A percentile compares a stretch with the other conserved stretches of the same genome.
Evolutionary conservation across 2,113 vertebrate species (phyloP).

Genomic region (Forbesichthys agassizii): DNA sequence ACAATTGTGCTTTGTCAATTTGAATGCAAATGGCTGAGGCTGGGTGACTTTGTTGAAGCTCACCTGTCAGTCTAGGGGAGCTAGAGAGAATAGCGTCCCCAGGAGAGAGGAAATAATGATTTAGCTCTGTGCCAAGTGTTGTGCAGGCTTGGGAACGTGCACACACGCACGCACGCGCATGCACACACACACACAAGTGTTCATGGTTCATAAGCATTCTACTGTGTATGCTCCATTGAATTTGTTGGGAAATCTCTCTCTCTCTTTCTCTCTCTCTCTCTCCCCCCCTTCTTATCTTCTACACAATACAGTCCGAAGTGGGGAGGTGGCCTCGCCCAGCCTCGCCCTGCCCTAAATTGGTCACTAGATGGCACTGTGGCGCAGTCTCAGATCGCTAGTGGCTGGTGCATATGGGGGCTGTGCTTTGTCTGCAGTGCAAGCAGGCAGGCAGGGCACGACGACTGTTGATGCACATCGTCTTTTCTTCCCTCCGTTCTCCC

Average conservation of each 20-base stretch:
- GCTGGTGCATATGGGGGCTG: constrained; percentile 25
- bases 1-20: constrained; percentile 28
- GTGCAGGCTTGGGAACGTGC: background rate
- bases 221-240: background rate
- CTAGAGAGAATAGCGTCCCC: constrained; percentile 39
- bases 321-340: constrained; percentile 15
- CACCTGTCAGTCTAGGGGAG: constrained; percentile 52
- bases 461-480: constrained; percentile 62
- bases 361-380: constrained; percentile 76
- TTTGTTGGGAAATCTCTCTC: background rate
- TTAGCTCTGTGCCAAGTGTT: constrained; percentile 5
- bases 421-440: constrained; percentile 73
- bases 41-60: constrained; percentile 49
- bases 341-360: background rate
- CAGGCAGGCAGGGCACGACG: constrained; percentile 46
- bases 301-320: constrained; percentile 10
- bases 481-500: constrained; percentile 48
- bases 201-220: background rate
- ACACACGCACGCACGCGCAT: background rate
- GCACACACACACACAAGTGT: background rate
- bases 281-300: background rate
- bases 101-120: constrained; percentile 45
- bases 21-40: constrained; percentile 52
- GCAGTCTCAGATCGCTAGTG: constrained; percentile 32
- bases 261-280: background rate